Percentiles rank a stretch among this genome's conserved stretches.
Conservation (phyloP, 2,113 vertebrate species). For the Mormoops blainvillei region DNA sequence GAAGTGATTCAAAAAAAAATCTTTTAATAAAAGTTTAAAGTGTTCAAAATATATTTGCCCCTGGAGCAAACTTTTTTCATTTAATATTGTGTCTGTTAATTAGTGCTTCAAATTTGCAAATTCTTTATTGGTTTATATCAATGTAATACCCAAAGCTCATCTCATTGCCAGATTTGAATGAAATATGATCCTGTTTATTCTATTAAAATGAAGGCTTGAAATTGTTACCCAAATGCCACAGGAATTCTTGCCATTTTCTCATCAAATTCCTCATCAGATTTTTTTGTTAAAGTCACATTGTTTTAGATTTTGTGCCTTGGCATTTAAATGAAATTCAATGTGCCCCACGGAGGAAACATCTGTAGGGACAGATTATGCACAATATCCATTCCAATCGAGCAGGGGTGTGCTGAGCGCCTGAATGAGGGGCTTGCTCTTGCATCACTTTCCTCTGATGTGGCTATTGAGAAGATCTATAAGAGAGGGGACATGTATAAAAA, state of each 20-base stretch:
- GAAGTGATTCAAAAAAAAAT: conserved; percentile 80
- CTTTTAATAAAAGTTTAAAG: conserved; percentile 90
- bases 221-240: conserved; percentile 91
- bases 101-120: conserved; percentile 91
- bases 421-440: conserved; percentile 80
- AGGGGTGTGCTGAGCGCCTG: conserved; percentile 78
- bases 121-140: conserved; percentile 91
- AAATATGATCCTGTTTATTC: conserved; percentile 92
- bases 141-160: conserved; percentile 90
- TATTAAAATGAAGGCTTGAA: conserved; percentile 89
- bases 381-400: conserved; percentile 86
- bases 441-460: conserved; percentile 80
- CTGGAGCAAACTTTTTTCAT: conserved; percentile 90
- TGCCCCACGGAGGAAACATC: conserved; percentile 86
- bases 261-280: conserved; percentile 89
- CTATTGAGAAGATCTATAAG: conserved; percentile 81
- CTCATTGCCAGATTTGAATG: conserved; percentile 91
- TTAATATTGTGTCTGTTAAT: conserved; percentile 93
- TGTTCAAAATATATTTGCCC: conserved; percentile 90
- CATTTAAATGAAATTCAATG: conserved; percentile 88
- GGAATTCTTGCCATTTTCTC: conserved; percentile 91
- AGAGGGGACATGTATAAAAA: conserved; percentile 80
- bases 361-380: conserved; percentile 87
- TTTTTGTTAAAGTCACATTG: conserved; percentile 89
- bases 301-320: conserved; percentile 87